These are phyloP conservation scores for Lophochroa leadbeateri DNA, from an alignment of 2,113 vertebrate genomes.

Conservation along the genomic window DNA sequence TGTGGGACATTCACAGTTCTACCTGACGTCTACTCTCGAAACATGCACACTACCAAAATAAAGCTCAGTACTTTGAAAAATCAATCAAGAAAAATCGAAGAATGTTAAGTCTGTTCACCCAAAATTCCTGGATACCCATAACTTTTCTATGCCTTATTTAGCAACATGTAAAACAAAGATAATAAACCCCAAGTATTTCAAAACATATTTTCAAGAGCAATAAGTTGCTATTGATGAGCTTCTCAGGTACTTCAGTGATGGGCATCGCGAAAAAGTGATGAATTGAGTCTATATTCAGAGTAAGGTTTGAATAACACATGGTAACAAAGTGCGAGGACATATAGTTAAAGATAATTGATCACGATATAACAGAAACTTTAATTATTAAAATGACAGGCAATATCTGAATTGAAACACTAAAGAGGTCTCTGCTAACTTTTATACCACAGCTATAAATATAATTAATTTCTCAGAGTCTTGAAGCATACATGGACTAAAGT, in stretches of 20 bases:
- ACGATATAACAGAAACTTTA: neutral
- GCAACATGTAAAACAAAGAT: neutral
- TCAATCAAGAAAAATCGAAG: neutral
- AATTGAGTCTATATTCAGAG: neutral
- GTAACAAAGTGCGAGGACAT: neutral
- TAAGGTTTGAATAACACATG: neutral
- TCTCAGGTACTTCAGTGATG: neutral
- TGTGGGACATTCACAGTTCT: neutral
- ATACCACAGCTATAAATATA: neutral
- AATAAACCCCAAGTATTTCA: neutral
- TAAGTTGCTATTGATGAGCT: neutral
- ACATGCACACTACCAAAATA: neutral
- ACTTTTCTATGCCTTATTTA: neutral
- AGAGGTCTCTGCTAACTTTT: neutral
- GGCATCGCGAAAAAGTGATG: neutral
- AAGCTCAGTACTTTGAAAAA: neutral
- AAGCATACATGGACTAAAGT: neutral
- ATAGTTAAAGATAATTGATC: neutral
- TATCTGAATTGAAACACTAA: neutral
- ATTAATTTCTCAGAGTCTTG: neutral
- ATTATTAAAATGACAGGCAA: neutral
- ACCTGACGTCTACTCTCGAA: neutral
- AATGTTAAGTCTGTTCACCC: neutral
- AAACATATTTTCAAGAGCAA: neutral
- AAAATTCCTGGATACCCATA: neutral